Percentiles rank a stretch among this genome's conserved stretches.
Evolutionary conservation across 1,140 invertebrate genomes (phyloP).

Genomic region (Procambarus virginalis): DNA sequence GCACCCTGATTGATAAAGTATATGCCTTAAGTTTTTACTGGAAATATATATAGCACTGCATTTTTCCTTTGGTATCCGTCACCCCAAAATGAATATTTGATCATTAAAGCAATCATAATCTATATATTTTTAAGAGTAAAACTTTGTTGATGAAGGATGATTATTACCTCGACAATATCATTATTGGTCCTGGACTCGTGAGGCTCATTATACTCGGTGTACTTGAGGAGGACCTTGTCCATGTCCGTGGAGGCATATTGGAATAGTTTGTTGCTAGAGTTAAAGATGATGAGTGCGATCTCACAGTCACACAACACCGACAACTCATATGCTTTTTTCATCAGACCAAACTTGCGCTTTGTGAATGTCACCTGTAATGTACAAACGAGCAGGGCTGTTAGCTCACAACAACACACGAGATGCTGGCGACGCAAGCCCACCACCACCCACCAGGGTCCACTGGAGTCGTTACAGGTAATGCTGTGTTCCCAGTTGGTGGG

Average conservation of each 20-base stretch:
- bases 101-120: background rate
- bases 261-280: constrained; percentile 99
- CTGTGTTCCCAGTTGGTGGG: background rate
- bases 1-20: background rate
- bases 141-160: background rate
- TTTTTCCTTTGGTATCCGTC: background rate
- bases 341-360: constrained; percentile 99
- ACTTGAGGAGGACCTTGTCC: constrained; percentile 99
- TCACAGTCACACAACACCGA: constrained; percentile 99
- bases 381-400: constrained; percentile 70
- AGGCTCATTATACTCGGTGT: constrained; percentile 99
- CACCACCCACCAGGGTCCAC: background rate
- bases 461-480: background rate
- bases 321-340: constrained; percentile 99
- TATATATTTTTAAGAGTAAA: background rate
- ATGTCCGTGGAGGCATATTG: constrained; percentile 99
- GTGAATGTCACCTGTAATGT: constrained; percentile 96
- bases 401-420: constrained; percentile 27
- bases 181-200: constrained; percentile 99
- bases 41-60: background rate
- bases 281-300: constrained; percentile 99
- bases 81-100: background rate
- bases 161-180: constrained; percentile 93
- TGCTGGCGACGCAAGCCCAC: constrained; percentile 26
- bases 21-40: background rate